A percentile compares a stretch with the other conserved stretches of the same genome.
These are phyloP conservation scores for Pseudochirops corinnae DNA, from an alignment of 2,797 vertebrate species.

Conservation along the genomic window DNA sequence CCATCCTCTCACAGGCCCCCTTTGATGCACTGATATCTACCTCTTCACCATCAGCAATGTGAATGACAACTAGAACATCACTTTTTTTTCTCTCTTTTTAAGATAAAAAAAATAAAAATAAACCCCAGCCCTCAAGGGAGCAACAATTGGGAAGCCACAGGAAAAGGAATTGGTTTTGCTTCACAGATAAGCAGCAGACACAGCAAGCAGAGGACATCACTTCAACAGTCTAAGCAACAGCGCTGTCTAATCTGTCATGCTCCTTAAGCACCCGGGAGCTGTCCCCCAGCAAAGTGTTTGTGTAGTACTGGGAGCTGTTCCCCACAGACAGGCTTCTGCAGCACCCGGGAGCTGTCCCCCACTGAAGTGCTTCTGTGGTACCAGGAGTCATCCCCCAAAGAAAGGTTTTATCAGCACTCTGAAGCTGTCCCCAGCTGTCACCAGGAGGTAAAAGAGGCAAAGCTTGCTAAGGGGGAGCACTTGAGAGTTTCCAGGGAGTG, in stretches of 20 bases:
- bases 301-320: neutral
- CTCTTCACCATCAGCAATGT: neutral
- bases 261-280: neutral
- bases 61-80: neutral
- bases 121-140: neutral
- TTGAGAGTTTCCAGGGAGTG: neutral
- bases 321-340: neutral
- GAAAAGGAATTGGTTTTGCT: neutral
- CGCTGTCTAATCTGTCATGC: neutral
- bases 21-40: neutral
- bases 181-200: neutral
- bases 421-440: neutral
- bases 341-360: too few relatives aligned
- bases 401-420: neutral
- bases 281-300: neutral
- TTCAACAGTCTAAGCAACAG: neutral
- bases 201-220: neutral
- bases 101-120: neutral
- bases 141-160: neutral
- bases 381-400: too few relatives aligned
- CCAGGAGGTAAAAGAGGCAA: neutral
- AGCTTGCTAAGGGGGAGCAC: neutral
- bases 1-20: neutral
- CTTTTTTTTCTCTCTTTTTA: neutral
- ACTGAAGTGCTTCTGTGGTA: too few relatives aligned